phyloP scores from a whole-genome alignment of 2,888 invertebrate species.

The Microplitis deprimator region DNA sequence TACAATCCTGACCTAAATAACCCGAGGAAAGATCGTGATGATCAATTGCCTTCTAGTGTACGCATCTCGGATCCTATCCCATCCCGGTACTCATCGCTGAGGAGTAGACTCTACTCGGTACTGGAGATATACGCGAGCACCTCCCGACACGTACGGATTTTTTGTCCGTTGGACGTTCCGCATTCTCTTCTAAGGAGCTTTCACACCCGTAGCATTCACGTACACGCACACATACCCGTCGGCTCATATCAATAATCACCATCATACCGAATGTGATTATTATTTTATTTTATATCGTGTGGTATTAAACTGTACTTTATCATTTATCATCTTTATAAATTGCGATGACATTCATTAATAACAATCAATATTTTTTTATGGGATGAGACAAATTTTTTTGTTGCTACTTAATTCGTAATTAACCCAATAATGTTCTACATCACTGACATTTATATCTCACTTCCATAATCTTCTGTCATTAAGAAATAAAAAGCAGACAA shows the following conservation, averaged over 20 bases:
- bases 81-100: background rate
- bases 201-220: conserved; percentile 38
- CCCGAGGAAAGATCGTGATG: conserved; percentile 39
- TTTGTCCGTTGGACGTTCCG: conserved; percentile 40
- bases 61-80: conserved; percentile 34
- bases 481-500: background rate
- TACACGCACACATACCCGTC: conserved; percentile 15
- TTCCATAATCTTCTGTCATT: no score
- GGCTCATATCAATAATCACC: background rate
- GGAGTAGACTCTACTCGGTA: background rate
- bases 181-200: conserved; percentile 43
- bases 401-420: background rate
- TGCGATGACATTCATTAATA: conserved; percentile 11
- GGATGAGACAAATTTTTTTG: background rate
- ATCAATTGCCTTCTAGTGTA: conserved; percentile 37
- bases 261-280: conserved; percentile 34
- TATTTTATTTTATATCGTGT: conserved; percentile 12
- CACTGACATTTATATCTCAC: no score
- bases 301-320: conserved; percentile 15
- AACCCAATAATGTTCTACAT: no score
- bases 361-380: background rate
- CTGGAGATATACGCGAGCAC: background rate
- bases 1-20: conserved; percentile 43
- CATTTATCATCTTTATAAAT: conserved; percentile 19
- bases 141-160: conserved; percentile 31